Evolutionary conservation across 2,888 invertebrate genomes (phyloP), one percentile per base, ranked within the genome.

Genomic region (Sinohyriopsis cumingii): DNA sequence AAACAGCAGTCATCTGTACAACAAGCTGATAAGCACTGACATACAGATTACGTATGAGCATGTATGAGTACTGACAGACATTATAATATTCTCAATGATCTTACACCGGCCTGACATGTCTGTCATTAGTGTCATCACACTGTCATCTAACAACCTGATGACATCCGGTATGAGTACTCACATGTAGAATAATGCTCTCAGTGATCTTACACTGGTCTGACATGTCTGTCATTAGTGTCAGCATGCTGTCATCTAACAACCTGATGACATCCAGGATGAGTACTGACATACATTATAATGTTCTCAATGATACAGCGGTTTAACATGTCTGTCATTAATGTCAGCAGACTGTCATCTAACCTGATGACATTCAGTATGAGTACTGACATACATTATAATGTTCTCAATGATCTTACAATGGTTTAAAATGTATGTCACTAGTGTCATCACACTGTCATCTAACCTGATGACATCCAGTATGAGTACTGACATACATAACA

Each of bases 201-300:
- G 95, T 94, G 69, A 95, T 94, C 84, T 94, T 93, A 90, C 95
- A 95, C 88, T 95, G 95, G 88, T 95, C 94, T 90, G 95, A 94
- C 92, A 95, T 93, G 89, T 95, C 94, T 75, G 94, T 92, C 55
- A 95, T 95, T 89, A 95, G 93, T 86, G 87, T 82, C 3, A 84
- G 79, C 75, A 93, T 93, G 77, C 93, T 94, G 18, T 93, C 93
- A 28, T 93, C 94, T 1, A 79, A 82, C 59, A 94, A 93, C 93
- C 95, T 94, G 81, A 96, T 94, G 24, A 93, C 94, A 33, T 33
- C 33, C 33, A 33, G 33, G 6, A 33, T 33, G 25, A 25, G n/a
- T 25, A 87, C 89, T 85, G 75, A 88, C 86, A 81, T 90, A 86
- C 9, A 84, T 68, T 53, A 90, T 86, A 59, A 89, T 83, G 68